These are phyloP conservation scores for Rotaria magnacalcarata DNA, from an alignment of 2,888 invertebrate species.

Conservation along the genomic window DNA sequence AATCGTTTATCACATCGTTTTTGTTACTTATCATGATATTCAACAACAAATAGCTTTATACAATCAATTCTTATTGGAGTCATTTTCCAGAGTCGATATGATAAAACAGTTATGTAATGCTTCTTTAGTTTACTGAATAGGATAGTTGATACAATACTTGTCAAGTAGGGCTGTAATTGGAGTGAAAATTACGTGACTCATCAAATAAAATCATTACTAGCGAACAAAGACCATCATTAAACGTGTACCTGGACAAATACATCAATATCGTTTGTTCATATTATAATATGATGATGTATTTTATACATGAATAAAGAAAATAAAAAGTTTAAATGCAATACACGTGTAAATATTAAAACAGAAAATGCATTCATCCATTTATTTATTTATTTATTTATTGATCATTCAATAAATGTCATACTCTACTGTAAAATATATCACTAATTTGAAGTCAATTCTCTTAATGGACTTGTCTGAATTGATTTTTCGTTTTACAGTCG, in stretches of 20 bases:
- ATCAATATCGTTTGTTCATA: neutral
- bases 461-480: slow-evolving; percentile 26
- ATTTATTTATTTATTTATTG: neutral
- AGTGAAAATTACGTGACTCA: slow-evolving; percentile 15
- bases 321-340: neutral
- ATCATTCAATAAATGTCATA: neutral
- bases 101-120: neutral
- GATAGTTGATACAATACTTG: slow-evolving; percentile 25
- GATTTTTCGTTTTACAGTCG: slow-evolving; percentile 16
- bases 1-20: neutral
- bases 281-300: neutral
- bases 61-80: neutral
- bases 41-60: neutral
- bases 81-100: neutral
- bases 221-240: neutral
- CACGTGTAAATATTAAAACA: neutral
- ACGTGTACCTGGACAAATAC: slow-evolving; percentile 25
- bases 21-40: neutral
- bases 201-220: neutral
- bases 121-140: neutral
- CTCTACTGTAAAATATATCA: neutral
- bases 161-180: slow-evolving; percentile 1
- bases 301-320: neutral
- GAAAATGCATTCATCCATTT: neutral
- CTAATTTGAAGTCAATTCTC: slow-evolving; percentile 29